Base-by-base conservation (phyloP, 2,113 vertebrate species). In the Heterocephalus glaber region DNA sequence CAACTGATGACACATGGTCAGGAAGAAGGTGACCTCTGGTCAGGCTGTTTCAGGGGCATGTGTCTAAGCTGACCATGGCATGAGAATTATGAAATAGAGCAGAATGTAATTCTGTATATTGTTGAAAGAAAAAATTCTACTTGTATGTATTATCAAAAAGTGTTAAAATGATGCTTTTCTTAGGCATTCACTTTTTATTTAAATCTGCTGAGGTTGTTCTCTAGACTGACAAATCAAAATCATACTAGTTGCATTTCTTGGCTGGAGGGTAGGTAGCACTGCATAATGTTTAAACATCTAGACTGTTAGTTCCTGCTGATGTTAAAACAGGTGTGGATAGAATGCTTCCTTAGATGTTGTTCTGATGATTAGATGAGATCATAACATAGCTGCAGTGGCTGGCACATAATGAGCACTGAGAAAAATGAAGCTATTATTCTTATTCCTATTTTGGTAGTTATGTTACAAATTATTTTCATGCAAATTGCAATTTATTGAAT, bases 381-480 rank as follows among this genome's bases (percentile, higher is more conserved):
- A 63, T 7, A 2, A n/a, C 35, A n/a, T 60, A 65, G 26, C 28
- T 38, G 38, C 66, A 89, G 38, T 72, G 38, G 8, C 13, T 58
- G 56, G 20, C 24, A 22, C 41, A 84, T 35, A 72, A 12, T 61
- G 84, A 58, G 9, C 1, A 80, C 24, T 65, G 60, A 79, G 58
- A 17, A 79, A 83, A 86, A 0, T 2, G 35, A 66, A 88, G 16
- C 5, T 61, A 6, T 87, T 92, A 74, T 60, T 74, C 80, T 94
- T 90, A 92, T 87, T 97, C 35, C 3, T 58, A 26, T 30, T 94
- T 90, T 93, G 41, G 41, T n/a, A 79, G 24, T 66, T 92, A 82
- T 84, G 4, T 80, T 56, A 61, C 8, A 49, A 74, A 30, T 68
- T 4, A 58, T 68, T 38, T 95, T 95, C 44, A 91, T 92, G 41